Percentiles rank a stretch among this genome's conserved stretches.
Evolutionary conservation across 2,797 vertebrate genomes (phyloP).

Genomic region (Paramormyrops hopkinsi): DNA sequence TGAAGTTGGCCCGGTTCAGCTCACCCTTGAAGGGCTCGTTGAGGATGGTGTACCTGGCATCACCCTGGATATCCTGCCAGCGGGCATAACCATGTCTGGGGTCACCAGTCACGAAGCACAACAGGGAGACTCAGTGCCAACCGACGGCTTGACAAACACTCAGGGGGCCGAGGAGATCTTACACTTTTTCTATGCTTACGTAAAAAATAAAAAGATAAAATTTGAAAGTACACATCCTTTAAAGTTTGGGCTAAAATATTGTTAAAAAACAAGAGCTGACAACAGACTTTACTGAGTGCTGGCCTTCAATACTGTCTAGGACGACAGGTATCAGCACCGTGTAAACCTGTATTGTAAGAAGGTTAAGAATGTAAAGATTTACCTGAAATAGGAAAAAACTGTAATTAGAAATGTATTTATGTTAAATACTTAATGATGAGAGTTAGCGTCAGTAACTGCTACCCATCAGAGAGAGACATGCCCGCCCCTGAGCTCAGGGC

Average conservation of each 20-base stretch:
- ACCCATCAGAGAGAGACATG: neutral
- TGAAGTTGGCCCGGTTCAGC: conserved; percentile 95
- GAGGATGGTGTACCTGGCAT: conserved; percentile 91
- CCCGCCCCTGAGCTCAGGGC: neutral
- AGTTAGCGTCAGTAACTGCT: neutral
- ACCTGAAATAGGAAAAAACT: neutral
- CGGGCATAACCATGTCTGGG: conserved; percentile 91
- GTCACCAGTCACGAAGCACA: conserved; percentile 49
- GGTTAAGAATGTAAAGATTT: neutral
- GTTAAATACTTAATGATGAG: neutral
- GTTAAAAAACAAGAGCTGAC: neutral
- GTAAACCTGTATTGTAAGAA: neutral
- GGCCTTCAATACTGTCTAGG: neutral
- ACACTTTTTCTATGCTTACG: too few species aligned
- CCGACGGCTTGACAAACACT: neutral
- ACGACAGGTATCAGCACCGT: neutral
- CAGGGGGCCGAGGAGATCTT: neutral
- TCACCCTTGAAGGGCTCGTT: conserved; percentile 97
- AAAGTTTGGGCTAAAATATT: neutral
- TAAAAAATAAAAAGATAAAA: too few species aligned
- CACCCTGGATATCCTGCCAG: conserved; percentile 99
- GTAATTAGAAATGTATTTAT: neutral
- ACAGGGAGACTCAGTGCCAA: neutral
- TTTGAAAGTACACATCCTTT: neutral
- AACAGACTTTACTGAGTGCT: neutral